Conservation (phyloP, 2,113 vertebrate species). For the Toxotes jaculatrix region DNA sequence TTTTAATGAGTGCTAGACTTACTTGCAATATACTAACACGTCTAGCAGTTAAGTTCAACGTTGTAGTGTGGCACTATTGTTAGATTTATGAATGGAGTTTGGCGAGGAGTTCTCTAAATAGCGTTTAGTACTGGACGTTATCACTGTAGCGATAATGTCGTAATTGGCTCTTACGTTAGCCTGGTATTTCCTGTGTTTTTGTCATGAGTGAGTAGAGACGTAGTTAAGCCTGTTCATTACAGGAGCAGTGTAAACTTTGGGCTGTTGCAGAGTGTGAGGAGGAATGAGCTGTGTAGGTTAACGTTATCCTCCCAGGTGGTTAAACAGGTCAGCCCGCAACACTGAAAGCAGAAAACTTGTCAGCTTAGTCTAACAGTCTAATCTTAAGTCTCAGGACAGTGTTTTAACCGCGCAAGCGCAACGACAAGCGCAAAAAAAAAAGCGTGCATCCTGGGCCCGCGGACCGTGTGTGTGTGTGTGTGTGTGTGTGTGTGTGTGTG, state of each 20-base stretch:
- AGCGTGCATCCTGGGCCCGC: too few relatives aligned
- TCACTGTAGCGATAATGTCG: background rate
- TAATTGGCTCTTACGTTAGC: background rate
- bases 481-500: background rate
- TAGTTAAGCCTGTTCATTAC: background rate
- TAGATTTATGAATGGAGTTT: slow-evolving; percentile 10
- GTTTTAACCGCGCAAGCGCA: background rate
- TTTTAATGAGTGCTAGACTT: accelerated
- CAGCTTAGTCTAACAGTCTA: background rate
- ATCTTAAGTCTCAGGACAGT: background rate
- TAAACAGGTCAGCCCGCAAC: slow-evolving; percentile 10
- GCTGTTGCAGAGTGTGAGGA: background rate
- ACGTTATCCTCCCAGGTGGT: slow-evolving; percentile 3
- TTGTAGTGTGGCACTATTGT: too few relatives aligned
- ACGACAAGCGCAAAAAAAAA: too few relatives aligned
- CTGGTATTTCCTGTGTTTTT: slow-evolving; percentile 57
- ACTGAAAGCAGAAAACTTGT: background rate
- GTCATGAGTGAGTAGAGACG: slow-evolving; percentile 2
- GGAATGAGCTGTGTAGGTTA: background rate
- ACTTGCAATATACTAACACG: too few relatives aligned
- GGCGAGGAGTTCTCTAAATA: background rate
- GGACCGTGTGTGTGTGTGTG: background rate
- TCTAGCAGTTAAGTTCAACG: background rate
- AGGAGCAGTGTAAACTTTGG: background rate
- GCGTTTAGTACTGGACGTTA: background rate